phyloP scores from a whole-genome alignment of 1,140 invertebrate species.

The Lycorma delicatula region DNA sequence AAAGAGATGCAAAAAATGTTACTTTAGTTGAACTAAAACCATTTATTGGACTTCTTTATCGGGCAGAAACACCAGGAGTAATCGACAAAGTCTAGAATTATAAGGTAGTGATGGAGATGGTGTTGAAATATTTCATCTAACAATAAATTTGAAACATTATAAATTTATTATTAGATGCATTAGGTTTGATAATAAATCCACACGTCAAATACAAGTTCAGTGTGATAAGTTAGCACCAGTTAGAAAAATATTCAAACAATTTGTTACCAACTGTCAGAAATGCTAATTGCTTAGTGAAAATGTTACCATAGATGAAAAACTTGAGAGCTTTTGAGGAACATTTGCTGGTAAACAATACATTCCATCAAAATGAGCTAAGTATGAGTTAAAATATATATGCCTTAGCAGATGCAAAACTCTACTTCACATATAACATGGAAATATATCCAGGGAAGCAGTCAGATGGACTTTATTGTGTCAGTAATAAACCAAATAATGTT shows the following conservation, averaged over 20 bases:
- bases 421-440: conserved; percentile 33
- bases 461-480: conserved; percentile 26
- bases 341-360: conserved; percentile 37
- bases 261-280: conserved; percentile 27
- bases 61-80: too few relatives aligned
- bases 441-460: conserved; percentile 33
- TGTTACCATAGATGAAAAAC: conserved; percentile 31
- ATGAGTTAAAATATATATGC: conserved; percentile 40
- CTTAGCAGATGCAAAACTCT: conserved; percentile 30
- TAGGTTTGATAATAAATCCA: too few relatives aligned
- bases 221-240: conserved; percentile 32
- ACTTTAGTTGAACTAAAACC: too few relatives aligned
- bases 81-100: too few relatives aligned
- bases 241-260: conserved; percentile 30
- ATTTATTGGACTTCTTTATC: too few relatives aligned
- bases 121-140: too few relatives aligned
- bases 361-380: conserved; percentile 38
- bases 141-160: too few relatives aligned
- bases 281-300: conserved; percentile 14
- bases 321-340: conserved; percentile 34
- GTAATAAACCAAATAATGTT: conserved; percentile 29
- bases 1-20: too few relatives aligned
- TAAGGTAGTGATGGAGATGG: too few relatives aligned
- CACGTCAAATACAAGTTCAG: too few relatives aligned
- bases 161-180: too few relatives aligned